Percentiles rank a stretch among this genome's conserved stretches.
phyloP scores from a whole-genome alignment of 2,888 invertebrate genomes.

The Onthophagus sagittarius region DNA sequence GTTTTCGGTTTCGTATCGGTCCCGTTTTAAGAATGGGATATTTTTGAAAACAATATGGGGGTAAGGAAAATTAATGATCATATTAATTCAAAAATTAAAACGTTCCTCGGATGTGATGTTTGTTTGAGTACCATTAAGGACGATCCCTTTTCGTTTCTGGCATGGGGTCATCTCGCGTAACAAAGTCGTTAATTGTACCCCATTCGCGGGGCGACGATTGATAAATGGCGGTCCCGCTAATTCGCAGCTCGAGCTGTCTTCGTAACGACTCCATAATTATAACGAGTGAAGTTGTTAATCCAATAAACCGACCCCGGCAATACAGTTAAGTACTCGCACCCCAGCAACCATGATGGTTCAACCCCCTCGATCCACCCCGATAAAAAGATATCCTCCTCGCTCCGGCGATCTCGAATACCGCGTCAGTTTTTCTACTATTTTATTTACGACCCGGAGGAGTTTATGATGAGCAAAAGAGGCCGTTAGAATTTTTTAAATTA shows the following conservation, averaged over 20 bases:
- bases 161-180: background rate
- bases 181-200: background rate
- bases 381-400: background rate
- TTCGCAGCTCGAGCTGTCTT: conserved; percentile 32
- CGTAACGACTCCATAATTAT: conserved; percentile 49
- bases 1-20: conserved; percentile 10
- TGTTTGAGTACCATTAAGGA: conserved; percentile 2
- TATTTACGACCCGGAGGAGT: background rate
- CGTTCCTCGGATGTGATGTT: background rate
- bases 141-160: background rate
- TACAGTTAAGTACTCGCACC: conserved; percentile 29
- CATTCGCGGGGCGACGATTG: conserved; percentile 16
- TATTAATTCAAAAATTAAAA: background rate
- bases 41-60: too few relatives aligned
- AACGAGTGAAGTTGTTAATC: conserved; percentile 50
- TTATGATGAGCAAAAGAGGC: background rate
- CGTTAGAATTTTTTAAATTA: conserved; percentile 12
- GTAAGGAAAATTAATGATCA: background rate
- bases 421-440: background rate
- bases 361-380: background rate
- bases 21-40: background rate
- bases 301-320: conserved; percentile 42
- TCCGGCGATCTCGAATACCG: background rate
- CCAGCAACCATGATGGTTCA: background rate
- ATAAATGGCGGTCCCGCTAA: conserved; percentile 33